These are phyloP conservation scores for Drosophila tropicalis DNA, from an alignment of 1,140 invertebrate genomes.

Conservation along the genomic window DNA sequence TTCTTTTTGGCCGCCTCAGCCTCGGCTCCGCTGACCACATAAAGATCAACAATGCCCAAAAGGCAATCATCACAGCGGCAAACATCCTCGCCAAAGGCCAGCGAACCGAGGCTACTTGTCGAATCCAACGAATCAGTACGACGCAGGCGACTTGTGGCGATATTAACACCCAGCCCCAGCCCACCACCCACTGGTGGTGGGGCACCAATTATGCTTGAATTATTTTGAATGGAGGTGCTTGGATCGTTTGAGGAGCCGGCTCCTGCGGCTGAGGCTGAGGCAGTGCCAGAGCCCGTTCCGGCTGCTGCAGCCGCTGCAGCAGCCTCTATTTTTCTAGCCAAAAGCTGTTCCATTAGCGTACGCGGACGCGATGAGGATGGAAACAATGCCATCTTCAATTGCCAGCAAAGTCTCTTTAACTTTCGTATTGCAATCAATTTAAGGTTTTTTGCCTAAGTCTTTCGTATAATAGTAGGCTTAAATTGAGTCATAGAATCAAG, in stretches of 20 bases:
- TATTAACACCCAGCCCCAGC: constrained; percentile 17
- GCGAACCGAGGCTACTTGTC: constrained; percentile 88
- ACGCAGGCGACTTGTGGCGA: constrained; percentile 83
- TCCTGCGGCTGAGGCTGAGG: no score
- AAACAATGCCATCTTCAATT: constrained; percentile 67
- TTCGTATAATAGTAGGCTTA: constrained; percentile 49
- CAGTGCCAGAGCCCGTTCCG: constrained; percentile 52
- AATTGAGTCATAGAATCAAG: constrained; percentile 3
- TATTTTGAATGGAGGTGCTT: constrained; percentile 85
- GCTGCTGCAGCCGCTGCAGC: constrained; percentile 50
- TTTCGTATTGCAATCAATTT: neutral
- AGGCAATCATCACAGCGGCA: constrained; percentile 93
- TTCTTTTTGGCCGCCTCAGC: constrained; percentile 88
- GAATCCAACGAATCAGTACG: constrained; percentile 91
- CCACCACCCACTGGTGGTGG: neutral
- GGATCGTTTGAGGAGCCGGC: constrained; percentile 49
- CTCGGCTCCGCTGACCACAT: constrained; percentile 86
- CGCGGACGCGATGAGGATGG: constrained; percentile 85
- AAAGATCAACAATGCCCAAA: constrained; percentile 90
- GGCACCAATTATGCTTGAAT: constrained; percentile 84
- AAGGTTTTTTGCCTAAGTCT: constrained; percentile 79
- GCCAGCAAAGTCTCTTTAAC: neutral
- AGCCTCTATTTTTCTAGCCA: constrained; percentile 90
- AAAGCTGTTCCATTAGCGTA: constrained; percentile 89
- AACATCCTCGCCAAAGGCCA: constrained; percentile 87